Percentiles rank a stretch among this genome's conserved stretches.
Evolutionary conservation across 2,797 vertebrate species (phyloP).

Genomic region (Pangasius djambal): DNA sequence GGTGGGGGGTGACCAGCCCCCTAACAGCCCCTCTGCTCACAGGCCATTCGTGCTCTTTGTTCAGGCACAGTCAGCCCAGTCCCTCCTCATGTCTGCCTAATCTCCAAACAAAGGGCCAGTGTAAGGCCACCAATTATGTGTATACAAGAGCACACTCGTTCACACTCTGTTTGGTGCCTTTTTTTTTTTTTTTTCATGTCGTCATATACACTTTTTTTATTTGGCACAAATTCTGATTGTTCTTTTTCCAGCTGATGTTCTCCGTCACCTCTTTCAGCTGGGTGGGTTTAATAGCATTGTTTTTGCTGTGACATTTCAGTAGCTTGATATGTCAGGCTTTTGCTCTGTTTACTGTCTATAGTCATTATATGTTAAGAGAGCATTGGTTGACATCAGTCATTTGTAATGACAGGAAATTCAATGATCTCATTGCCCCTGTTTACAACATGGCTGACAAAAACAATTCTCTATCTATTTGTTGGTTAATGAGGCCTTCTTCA

Average conservation of each 20-base stretch:
- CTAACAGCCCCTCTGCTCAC: slow-evolving; percentile 40
- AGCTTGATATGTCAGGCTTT: background rate
- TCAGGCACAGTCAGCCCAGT: slow-evolving; percentile 70
- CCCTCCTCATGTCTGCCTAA: slow-evolving; percentile 79
- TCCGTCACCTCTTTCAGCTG: background rate
- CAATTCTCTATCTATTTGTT: background rate
- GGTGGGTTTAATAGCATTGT: background rate
- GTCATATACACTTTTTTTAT: background rate
- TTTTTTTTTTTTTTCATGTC: background rate
- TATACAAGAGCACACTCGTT: slow-evolving; percentile 65
- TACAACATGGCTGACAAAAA: slow-evolving; percentile 17
- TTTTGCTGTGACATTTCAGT: background rate
- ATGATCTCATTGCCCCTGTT: slow-evolving; percentile 27
- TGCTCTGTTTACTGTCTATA: slow-evolving; percentile 10
- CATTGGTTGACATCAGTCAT: slow-evolving; percentile 8
- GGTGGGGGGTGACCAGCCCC: slow-evolving; percentile 56
- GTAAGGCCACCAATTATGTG: slow-evolving; percentile 80
- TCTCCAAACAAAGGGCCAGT: slow-evolving; percentile 81
- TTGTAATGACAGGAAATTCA: slow-evolving; percentile 5
- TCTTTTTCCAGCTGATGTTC: background rate
- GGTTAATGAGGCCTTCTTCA: slow-evolving; percentile 4
- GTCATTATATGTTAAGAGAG: slow-evolving; percentile 11
- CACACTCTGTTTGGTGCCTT: slow-evolving; percentile 42
- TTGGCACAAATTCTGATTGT: background rate
- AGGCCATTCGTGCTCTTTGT: slow-evolving; percentile 72